Evolutionary conservation across 2,113 vertebrate genomes (phyloP), one percentile per base, ranked within the genome.

Genomic region (Rhadina sibilatrix): DNA sequence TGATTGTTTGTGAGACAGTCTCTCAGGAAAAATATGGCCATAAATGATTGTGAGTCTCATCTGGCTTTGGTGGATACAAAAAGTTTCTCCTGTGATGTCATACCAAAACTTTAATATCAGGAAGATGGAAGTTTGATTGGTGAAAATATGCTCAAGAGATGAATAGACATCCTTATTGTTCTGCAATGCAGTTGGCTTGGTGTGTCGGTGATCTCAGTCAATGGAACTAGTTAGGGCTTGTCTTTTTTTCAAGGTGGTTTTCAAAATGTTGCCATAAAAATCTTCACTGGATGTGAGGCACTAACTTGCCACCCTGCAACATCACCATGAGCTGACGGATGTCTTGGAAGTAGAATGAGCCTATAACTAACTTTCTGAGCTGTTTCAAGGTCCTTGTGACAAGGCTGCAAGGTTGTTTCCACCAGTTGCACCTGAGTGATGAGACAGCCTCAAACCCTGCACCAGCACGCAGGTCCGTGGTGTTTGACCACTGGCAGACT

Each of bases 1-100:
- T 96, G 93, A 94, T 98, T 96, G 97, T 97, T 97, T 97, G 95
- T 95, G 97, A 98, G 97, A 96, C 95, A 89, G 97, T 96, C 97
- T 97, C 96, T 83, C 75, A 93, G 97, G 96, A 92, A 97, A 95
- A 96, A 84, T 96, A 96, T 42, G 74, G 54, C 90, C 72, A 66
- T 90, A 97, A 97, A 93, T 88, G 86, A 89, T 87, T 72, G 88
- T 37, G 88, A 95, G 56, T 89, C 81, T 96, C 94, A 89, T 96
- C 89, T 91, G 91, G 87, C 86, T 84, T 91, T 3, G 12, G 87
- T 75, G 47, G 89, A 93, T 89, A 90, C 54, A 90, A 87, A 78
- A 95, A 91, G 35, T 97, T 96, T 96, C 76, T 93, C 63, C 83
- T 85, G 61, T 96, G 94, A 96, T 96, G 91, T 96, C 94, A 96